Conservation (phyloP, 2,113 vertebrate species). For the Alaudala cheleensis region DNA sequence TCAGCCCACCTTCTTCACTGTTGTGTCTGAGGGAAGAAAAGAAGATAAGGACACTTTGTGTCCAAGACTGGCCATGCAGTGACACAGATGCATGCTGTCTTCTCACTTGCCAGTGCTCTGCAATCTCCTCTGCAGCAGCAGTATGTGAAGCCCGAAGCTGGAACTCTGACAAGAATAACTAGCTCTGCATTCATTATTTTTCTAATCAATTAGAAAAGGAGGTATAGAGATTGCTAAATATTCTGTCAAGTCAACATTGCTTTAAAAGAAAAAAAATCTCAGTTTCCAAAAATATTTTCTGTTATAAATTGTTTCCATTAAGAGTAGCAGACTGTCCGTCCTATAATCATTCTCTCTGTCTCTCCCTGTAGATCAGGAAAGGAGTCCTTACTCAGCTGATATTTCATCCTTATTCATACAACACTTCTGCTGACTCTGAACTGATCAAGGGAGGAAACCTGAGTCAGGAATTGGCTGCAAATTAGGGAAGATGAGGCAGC, state of each 20-base stretch:
- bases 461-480: conserved; percentile 60
- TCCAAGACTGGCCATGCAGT: not conserved
- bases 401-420: conserved; percentile 3
- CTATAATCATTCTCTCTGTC: not conserved
- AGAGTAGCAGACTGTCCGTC: not conserved
- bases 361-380: not conserved
- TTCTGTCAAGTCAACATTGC: not conserved
- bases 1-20: not conserved
- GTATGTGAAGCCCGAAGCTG: not conserved
- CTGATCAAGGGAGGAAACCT: conserved; percentile 24
- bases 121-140: not conserved
- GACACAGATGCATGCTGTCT: not conserved
- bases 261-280: not conserved
- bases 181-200: not conserved
- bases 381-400: conserved; percentile 25
- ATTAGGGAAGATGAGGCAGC: conserved; percentile 60
- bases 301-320: not conserved
- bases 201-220: not conserved
- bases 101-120: not conserved
- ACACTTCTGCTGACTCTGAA: conserved; percentile 47
- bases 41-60: not conserved
- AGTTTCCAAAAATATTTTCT: not conserved
- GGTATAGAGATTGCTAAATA: not conserved
- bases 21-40: not conserved
- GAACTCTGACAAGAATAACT: not conserved